Evolutionary conservation across 2,888 invertebrate species (phyloP).

Genomic region (Iphiclides podalirius): DNA sequence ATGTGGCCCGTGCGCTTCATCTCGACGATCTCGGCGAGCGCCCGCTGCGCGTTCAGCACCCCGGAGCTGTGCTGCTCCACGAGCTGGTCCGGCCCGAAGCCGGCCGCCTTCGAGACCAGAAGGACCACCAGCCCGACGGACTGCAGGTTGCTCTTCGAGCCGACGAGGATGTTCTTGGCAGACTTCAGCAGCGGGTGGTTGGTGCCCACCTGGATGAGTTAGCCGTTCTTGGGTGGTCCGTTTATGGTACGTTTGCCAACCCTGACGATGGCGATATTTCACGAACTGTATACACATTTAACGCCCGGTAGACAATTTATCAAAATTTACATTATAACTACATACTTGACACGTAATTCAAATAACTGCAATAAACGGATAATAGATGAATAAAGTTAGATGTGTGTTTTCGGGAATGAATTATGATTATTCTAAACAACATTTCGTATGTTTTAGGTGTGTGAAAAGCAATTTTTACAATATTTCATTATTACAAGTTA

Average conservation of each 20-base stretch:
- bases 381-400: no score
- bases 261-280: no score
- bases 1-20: constrained; percentile 73
- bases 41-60: constrained; percentile 70
- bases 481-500: no score
- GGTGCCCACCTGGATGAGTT: constrained; percentile 50
- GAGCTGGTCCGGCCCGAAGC: constrained; percentile 44
- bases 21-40: constrained; percentile 71
- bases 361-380: no score
- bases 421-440: no score
- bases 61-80: constrained; percentile 57
- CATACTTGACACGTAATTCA: no score
- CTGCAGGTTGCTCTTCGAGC: constrained; percentile 69
- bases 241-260: not conserved
- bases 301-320: no score
- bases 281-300: no score
- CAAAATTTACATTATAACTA: no score
- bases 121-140: constrained; percentile 65
- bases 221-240: not conserved
- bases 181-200: constrained; percentile 69
- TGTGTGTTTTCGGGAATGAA: no score
- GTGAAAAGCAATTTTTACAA: no score
- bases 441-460: no score
- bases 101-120: constrained; percentile 65
- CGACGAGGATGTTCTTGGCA: constrained; percentile 65